phyloP scores from a whole-genome alignment of 2,113 vertebrate species.

The Rhizomys pruinosus region DNA sequence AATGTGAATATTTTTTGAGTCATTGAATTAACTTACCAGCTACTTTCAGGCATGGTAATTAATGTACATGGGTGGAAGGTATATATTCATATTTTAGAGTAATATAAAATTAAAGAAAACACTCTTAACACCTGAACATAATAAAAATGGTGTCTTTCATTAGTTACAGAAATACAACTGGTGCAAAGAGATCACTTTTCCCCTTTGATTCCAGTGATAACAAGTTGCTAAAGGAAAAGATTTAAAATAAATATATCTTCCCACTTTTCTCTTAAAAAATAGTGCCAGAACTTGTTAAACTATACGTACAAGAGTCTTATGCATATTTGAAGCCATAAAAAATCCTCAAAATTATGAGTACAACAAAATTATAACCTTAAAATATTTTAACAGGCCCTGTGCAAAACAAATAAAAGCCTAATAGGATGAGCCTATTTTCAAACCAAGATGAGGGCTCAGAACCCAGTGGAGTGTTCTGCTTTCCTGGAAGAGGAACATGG shows the following conservation, averaged over 20 bases:
- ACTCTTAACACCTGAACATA: too few species aligned
- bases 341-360: constrained; percentile 45
- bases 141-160: constrained; percentile 81
- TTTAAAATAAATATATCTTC: constrained; percentile 57
- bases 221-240: constrained; percentile 64
- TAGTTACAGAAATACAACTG: constrained; percentile 78
- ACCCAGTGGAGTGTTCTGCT: background rate
- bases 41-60: too few species aligned
- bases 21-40: too few species aligned
- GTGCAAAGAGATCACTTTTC: constrained; percentile 63
- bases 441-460: background rate
- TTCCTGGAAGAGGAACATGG: background rate
- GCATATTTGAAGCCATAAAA: constrained; percentile 58
- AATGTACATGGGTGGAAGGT: too few species aligned
- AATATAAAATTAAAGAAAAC: too few species aligned
- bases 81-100: too few species aligned
- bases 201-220: constrained; percentile 80
- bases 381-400: constrained; percentile 34
- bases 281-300: constrained; percentile 44
- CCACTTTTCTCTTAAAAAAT: constrained; percentile 60
- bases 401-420: constrained; percentile 11
- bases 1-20: too few species aligned
- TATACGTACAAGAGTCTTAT: constrained; percentile 27
- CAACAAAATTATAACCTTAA: constrained; percentile 45
- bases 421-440: constrained; percentile 23